These are phyloP conservation scores for Cheumatopsyche charites DNA, from an alignment of 1,140 invertebrate species.

Conservation along the genomic window DNA sequence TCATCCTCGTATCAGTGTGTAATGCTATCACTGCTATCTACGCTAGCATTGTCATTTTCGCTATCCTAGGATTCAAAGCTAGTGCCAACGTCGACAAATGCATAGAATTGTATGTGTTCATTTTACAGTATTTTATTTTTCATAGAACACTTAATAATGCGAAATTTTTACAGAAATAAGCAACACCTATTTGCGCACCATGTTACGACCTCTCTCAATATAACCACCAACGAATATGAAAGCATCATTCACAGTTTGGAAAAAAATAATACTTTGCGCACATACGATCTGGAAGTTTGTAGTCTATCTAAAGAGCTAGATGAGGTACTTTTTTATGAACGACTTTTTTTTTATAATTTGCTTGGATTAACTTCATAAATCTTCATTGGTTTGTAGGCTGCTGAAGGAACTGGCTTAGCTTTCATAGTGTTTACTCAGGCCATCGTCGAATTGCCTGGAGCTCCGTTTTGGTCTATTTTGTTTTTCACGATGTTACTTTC, in stretches of 20 bases:
- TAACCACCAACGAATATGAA: constrained; percentile 63
- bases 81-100: constrained; percentile 81
- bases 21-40: constrained; percentile 94
- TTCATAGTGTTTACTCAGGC: constrained; percentile 93
- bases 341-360: not conserved
- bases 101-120: constrained; percentile 69
- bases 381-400: constrained; percentile 71
- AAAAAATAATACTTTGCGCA: constrained; percentile 49
- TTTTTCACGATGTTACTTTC: constrained; percentile 93
- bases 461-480: constrained; percentile 90
- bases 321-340: constrained; percentile 63
- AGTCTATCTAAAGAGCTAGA: constrained; percentile 73
- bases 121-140: too few relatives aligned
- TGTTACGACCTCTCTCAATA: constrained; percentile 60
- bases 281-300: constrained; percentile 66
- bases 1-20: constrained; percentile 85
- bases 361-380: constrained; percentile 1
- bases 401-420: constrained; percentile 91
- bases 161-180: constrained; percentile 63
- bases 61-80: constrained; percentile 87
- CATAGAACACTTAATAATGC: not conserved
- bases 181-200: constrained; percentile 63
- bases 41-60: constrained; percentile 90
- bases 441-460: constrained; percentile 86
- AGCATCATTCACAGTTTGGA: constrained; percentile 57